Evolutionary conservation across 2,113 vertebrate species (phyloP).

Genomic region (Puma concolor): DNA sequence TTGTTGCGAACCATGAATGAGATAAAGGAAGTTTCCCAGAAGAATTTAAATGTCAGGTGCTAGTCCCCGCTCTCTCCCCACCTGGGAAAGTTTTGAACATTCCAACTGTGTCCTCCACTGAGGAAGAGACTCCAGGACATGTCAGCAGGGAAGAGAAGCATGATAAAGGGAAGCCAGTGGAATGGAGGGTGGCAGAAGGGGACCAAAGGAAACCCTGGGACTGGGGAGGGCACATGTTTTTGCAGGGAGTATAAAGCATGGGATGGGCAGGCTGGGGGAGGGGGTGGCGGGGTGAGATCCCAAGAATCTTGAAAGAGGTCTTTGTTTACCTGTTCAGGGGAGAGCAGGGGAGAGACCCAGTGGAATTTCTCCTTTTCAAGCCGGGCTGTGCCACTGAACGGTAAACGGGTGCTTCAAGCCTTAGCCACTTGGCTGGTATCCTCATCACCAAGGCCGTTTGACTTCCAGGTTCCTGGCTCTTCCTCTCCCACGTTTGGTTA

Average conservation of each 20-base stretch:
- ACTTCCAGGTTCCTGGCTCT: neutral
- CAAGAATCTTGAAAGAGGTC: neutral
- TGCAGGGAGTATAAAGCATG: neutral
- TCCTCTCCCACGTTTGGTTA: too few species aligned
- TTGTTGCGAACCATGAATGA: neutral
- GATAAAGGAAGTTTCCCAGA: slow-evolving; percentile 63
- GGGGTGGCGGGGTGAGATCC: too few species aligned
- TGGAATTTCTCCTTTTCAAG: neutral
- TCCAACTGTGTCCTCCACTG: neutral
- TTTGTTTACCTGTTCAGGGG: neutral
- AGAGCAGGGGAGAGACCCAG: neutral
- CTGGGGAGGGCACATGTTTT: neutral
- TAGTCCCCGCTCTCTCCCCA: neutral
- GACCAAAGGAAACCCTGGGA: neutral
- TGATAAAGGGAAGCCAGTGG: neutral
- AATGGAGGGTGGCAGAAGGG: accelerated
- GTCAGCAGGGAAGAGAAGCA: neutral
- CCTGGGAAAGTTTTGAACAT: slow-evolving; percentile 41
- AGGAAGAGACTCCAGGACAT: neutral
- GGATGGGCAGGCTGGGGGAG: accelerated
- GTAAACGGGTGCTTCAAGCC: neutral
- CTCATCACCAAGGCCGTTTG: neutral
- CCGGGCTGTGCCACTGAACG: neutral
- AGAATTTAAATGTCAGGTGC: neutral
- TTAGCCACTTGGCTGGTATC: accelerated